Evolutionary conservation across 2,888 invertebrate genomes (phyloP).

Genomic region (Drosophila maculinotata): DNA sequence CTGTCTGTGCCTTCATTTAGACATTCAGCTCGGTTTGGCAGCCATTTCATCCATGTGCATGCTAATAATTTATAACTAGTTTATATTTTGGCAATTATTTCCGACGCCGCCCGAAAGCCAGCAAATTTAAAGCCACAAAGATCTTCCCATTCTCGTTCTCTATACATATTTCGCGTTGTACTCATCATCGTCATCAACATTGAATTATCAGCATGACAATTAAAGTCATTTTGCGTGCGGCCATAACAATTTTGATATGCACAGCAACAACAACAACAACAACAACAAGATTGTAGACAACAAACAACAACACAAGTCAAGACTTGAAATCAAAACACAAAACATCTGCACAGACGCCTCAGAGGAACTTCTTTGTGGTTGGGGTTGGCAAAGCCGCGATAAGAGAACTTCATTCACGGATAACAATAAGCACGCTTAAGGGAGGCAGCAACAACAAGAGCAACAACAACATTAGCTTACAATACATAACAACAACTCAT

Average conservation of each 20-base stretch:
- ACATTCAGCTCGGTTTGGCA: constrained; percentile 64
- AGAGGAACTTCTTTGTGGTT: constrained; percentile 11
- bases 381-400: constrained; percentile 58
- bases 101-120: constrained; percentile 34
- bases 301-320: constrained; percentile 43
- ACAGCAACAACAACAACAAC: constrained; percentile 22
- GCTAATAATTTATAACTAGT: constrained; percentile 79
- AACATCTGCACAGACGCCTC: constrained; percentile 47
- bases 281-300: constrained; percentile 29
- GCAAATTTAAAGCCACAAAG: constrained; percentile 37
- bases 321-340: constrained; percentile 64
- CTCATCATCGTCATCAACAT: constrained; percentile 23
- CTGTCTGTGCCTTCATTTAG: constrained; percentile 55
- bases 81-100: constrained; percentile 80
- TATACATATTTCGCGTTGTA: too few relatives aligned
- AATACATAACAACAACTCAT: constrained; percentile 75
- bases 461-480: constrained; percentile 44
- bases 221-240: constrained; percentile 69
- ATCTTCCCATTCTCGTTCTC: constrained; percentile 17
- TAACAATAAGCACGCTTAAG: constrained; percentile 78
- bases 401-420: constrained; percentile 79
- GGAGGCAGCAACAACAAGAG: constrained; percentile 46
- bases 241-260: constrained; percentile 64
- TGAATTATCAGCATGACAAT: constrained; percentile 60
- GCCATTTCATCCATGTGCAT: constrained; percentile 60